Base-by-base conservation (phyloP, 37 sponge, comb jelly and placozoan genomes). In the Spongilla lacustris region DNA sequence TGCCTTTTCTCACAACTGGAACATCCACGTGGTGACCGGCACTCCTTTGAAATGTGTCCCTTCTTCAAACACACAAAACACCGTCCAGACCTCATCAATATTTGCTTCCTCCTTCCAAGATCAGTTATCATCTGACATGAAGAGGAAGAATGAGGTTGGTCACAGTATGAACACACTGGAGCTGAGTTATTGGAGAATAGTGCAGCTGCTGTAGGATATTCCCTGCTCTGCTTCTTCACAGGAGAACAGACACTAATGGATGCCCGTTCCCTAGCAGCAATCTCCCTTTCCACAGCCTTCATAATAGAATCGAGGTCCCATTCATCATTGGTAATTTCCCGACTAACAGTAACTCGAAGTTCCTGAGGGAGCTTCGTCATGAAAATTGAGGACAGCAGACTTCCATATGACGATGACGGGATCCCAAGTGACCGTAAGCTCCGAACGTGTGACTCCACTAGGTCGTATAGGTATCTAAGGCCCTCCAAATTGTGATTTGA, bases 331-430 rank as follows among this genome's bases (percentile, higher is more conserved):
- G 36, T 84, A 49, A 82, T 25, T 73, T 71, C 83, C 36, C 85
- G 24, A 29, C 85, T 84, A 19, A 84, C 67, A 36, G 58, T 58
- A 2, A 84, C 31, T 13, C 76, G 6, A 30, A 84, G n/a, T 30
- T 84, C 85, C 4, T 58, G 66, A n/a, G 85, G 85, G 33, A 84
- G 67, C 67, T 85, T 85, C 41, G 28, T 77, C 22, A 77, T 50
- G 2, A 76, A 34, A 35, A 74, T 76, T 22, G 77, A 75, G 24
- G 85, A 76, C 76, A 84, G 36, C 32, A 84, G 85, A 26, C 76
- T 36, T 1, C 85, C 85, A 84, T 84, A 75, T 14, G 77, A 84
- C 36, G n/a, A 36, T 23, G 85, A n/a, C 11, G 85, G 37, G 34
- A 84, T 76, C 24, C 85, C 85, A 27, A 84, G 72, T 26, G 77